Conservation (phyloP, 2,888 invertebrate genomes). For the Mythimna vitellina region DNA sequence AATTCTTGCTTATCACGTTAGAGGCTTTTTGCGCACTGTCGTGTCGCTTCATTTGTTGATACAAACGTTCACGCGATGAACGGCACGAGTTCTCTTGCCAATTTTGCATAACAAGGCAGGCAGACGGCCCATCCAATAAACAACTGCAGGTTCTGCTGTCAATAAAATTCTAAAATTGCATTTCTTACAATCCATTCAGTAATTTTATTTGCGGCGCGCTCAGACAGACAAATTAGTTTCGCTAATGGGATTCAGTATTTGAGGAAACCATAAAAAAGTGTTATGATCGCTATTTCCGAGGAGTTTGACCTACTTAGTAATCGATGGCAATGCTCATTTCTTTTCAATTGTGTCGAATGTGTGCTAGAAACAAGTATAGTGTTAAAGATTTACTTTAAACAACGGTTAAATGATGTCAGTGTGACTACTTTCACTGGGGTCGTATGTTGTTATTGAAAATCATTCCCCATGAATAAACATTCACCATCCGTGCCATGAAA, state of each 20-base stretch:
- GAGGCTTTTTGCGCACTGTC: constrained; percentile 56
- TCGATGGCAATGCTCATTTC: constrained; percentile 43
- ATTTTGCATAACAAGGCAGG: constrained; percentile 54
- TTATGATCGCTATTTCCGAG: constrained; percentile 50
- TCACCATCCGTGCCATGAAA: constrained; percentile 42
- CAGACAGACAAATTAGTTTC: constrained; percentile 56
- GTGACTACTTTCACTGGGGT: constrained; percentile 48
- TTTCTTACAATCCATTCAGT: constrained; percentile 39
- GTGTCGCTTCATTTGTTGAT: constrained; percentile 54
- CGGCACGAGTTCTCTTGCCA: constrained; percentile 41
- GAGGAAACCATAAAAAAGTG: constrained; percentile 59
- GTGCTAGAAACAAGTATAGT: constrained; percentile 44
- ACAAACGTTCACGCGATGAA: constrained; percentile 47
- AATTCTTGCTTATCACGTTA: constrained; percentile 72
- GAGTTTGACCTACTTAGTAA: constrained; percentile 56
- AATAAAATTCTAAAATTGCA: constrained; percentile 45
- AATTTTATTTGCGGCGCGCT: constrained; percentile 49
- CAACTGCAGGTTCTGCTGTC: constrained; percentile 15
- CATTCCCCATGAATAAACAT: constrained; percentile 29
- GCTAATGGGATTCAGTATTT: constrained; percentile 58
- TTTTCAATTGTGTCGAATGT: constrained; percentile 49
- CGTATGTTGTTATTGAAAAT: constrained; percentile 35
- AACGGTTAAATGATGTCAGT: constrained; percentile 41
- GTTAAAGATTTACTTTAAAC: constrained; percentile 38
- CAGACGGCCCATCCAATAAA: constrained; percentile 38